Evolutionary conservation across 2,888 invertebrate genomes (phyloP).

Genomic region (Eilema depressum): DNA sequence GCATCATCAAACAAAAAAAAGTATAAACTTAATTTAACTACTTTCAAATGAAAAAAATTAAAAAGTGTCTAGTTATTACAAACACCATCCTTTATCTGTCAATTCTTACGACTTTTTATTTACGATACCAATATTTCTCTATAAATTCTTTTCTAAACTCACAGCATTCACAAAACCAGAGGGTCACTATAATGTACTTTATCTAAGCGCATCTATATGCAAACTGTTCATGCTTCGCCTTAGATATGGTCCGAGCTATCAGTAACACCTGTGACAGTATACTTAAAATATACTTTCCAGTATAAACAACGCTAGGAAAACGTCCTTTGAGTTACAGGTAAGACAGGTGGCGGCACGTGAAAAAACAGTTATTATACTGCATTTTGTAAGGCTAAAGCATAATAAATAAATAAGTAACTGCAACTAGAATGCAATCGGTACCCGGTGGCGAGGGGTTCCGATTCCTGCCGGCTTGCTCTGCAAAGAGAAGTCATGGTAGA

Average conservation of each 20-base stretch:
- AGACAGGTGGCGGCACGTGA: not conserved
- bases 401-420: not conserved
- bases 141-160: not conserved
- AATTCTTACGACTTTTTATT: not conserved
- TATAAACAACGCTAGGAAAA: not conserved
- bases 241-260: not conserved
- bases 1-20: too few species aligned
- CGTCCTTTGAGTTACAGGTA: not conserved
- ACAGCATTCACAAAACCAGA: not conserved
- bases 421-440: too few species aligned
- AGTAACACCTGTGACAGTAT: conserved; percentile 8
- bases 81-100: too few species aligned
- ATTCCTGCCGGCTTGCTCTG: too few species aligned
- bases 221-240: not conserved
- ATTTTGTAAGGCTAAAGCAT: not conserved
- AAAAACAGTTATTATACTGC: not conserved
- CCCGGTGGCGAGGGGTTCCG: too few species aligned
- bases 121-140: not conserved
- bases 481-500: too few species aligned
- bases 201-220: not conserved
- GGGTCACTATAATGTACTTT: not conserved
- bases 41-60: too few species aligned
- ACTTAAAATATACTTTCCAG: conserved; percentile 3
- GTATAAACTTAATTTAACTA: too few species aligned
- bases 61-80: too few species aligned